Base-by-base conservation (phyloP, 2,797 vertebrate species). In the Trachurus trachurus region DNA sequence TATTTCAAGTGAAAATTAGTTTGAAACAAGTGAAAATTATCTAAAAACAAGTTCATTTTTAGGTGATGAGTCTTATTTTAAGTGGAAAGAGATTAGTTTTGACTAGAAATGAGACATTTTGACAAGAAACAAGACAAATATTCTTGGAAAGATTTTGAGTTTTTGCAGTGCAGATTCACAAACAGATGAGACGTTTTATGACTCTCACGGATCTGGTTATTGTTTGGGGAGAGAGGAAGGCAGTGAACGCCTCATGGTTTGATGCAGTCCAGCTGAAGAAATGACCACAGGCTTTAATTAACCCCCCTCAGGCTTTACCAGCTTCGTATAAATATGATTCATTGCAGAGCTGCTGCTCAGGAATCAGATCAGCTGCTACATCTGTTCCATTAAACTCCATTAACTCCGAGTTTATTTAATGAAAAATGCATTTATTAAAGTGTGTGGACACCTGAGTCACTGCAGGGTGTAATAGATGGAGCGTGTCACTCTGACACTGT, bases 151-250 rank as follows among this genome's bases (percentile, higher is more conserved):
- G n/a, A n/a, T n/a, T n/a, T n/a, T n/a, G n/a, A n/a, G n/a, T n/a
- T n/a, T n/a, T n/a, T n/a, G n/a, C n/a, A n/a, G n/a, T n/a, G n/a
- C n/a, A 26, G 60, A 16, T 53, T 45, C 9, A 71, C 4, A 21
- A 19, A 59, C 22, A 12, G 19, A 76, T 21, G 52, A 56, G 52
- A n/a, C 53, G 10, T 0, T 68, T 74, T 71, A 53, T 45, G 45
- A 47, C 8, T 49, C 37, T 58, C 29, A 54, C 39, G 31, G 52
- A 40, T 59, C 4, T 0, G 40, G 19, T 58, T 42, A 29, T 60
- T 44, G 39, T 70, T 52, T 29, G 7, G 17, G 9, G 21, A 19
- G 37, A 12, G 19, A 29, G 31, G 31, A 17, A 26, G 42, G 47
- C 64, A 19, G 0, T 12, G 16, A 16, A 50, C 22, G 1, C 29